Base-by-base conservation (phyloP, 2,797 vertebrate genomes). In the Lepilemur septentrionalis region DNA sequence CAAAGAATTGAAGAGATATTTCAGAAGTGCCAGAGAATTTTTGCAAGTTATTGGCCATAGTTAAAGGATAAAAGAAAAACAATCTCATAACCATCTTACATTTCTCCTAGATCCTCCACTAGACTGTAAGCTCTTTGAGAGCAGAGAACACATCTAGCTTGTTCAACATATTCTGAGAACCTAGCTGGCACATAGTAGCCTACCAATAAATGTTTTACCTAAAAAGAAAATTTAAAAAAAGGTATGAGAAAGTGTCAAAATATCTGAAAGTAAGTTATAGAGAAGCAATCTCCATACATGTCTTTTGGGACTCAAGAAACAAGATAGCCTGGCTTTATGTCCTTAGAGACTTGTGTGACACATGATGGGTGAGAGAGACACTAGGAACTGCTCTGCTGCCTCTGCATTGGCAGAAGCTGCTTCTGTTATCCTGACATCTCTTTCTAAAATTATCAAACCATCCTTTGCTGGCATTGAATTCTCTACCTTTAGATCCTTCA, bases 211-310 rank as follows among this genome's bases (percentile, higher is more conserved):
- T 91, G 43, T 46, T 85, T 95, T 63, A 63, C 61, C 61, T 30
- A 63, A 63, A 63, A 63, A 61, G 13, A 61, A 61, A 61, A 61
- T 57, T 57, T 57, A 14, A 15, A 63, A 2, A 63, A 63, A 63
- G 13, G 13, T 63, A 35, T 57, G 48, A 12, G 48, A n/a, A 76
- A 46, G 35, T 97, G 87, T 84, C 79, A 95, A 95, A 97, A 97
- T 55, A 96, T 15, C 35, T 65, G 18, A 97, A 92, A 11, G 41
- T 8, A 84, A 92, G 72, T 79, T 83, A 46, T 13, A 69, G 57
- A 72, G 80, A 92, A 83, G 20, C 1, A 8, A 28, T 32, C 13
- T 0, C 0, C 8, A 69, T 93, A 46, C 0, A 83, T 73, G 2
- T 35, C 25, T 95, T 92, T 84, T 61, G 70, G 38, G 65, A 94